Percentiles rank a stretch among this genome's conserved stretches.
phyloP scores from a whole-genome alignment of 53 echinoderm and acorn worm genomes.

The Crossaster papposus region DNA sequence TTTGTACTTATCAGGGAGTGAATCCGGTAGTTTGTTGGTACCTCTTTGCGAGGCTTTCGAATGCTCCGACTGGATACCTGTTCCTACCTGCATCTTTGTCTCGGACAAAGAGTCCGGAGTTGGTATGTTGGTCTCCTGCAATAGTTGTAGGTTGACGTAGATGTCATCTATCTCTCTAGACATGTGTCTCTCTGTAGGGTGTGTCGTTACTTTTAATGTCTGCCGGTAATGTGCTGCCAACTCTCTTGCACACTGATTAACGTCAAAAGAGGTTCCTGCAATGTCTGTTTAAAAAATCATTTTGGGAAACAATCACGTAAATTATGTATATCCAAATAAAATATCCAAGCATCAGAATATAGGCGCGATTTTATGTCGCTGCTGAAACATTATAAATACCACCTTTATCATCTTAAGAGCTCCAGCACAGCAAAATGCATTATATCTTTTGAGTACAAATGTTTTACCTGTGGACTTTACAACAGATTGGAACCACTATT shows the following conservation, averaged over 20 bases:
- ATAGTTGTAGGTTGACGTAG: conserved; percentile 8
- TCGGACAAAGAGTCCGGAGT: not conserved
- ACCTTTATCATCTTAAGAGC: no score
- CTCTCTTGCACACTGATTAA: not conserved
- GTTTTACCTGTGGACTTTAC: no score
- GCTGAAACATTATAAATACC: no score
- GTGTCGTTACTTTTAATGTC: conserved; percentile 10
- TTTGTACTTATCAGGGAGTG: not conserved
- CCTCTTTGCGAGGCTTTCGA: not conserved
- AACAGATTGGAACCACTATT: no score
- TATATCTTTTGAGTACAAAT: no score
- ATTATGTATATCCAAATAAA: no score
- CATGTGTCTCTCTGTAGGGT: not conserved
- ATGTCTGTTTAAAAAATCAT: no score
- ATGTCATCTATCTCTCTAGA: conserved; percentile 5
- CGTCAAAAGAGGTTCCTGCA: not conserved
- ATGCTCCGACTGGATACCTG: not conserved
- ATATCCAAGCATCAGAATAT: no score
- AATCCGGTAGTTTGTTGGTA: not conserved
- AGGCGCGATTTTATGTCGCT: no score
- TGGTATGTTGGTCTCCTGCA: conserved; percentile 19
- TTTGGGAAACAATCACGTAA: no score
- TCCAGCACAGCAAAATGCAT: no score
- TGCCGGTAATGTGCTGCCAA: conserved; percentile 6
- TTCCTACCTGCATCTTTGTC: not conserved